Evolutionary conservation across 1,140 invertebrate genomes (phyloP), one percentile per base, ranked within the genome.

Genomic region (Drosophila athabasca): DNA sequence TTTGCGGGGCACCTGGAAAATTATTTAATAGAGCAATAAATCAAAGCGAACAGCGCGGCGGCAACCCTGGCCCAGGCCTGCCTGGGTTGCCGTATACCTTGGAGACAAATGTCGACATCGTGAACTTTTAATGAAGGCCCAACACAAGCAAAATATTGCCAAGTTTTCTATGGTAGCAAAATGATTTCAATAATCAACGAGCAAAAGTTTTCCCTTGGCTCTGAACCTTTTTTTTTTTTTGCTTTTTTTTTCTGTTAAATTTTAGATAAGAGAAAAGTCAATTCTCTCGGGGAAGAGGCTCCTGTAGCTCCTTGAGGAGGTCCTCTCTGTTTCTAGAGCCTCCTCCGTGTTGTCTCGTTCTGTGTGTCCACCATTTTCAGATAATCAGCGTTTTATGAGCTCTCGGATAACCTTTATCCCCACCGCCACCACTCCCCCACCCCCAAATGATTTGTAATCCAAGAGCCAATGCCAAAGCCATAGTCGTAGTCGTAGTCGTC

Each of bases 11-110:
- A 55, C 53, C 44, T 51, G 68, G 41, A 72, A 81, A 67, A 81
- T 76, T 76, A 80, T 81, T 80, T 81, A 64, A 81, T 81, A 81
- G 67, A 64, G 62, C 72, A 7, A 73, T 76, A 76, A 80, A 80
- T 75, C 75, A 77, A 77, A 76, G 58, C 46, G 13, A 45, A 55
- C 55, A 19, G 17, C 17, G 17, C 0, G 61, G 41, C 22, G 52
- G 53, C 17, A 76, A 24, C 46, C 70, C 41, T 62, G 31, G n/a
- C n/a, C 31, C 15, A n/a, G 26, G 13, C 31, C 31, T 8, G 29
- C 29, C 29, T 9, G 7, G 31, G 31, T 8, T 4, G 24, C 8
- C 3, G 7, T 29, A 19, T 57, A 69, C 66, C 74, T 77, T 51
- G 74, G 66, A 77, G 75, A 77, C 73, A 71, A 71, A 71, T 77